Base-by-base conservation (phyloP, 2,113 vertebrate genomes). In the Petrocephalus microphthalmus region DNA sequence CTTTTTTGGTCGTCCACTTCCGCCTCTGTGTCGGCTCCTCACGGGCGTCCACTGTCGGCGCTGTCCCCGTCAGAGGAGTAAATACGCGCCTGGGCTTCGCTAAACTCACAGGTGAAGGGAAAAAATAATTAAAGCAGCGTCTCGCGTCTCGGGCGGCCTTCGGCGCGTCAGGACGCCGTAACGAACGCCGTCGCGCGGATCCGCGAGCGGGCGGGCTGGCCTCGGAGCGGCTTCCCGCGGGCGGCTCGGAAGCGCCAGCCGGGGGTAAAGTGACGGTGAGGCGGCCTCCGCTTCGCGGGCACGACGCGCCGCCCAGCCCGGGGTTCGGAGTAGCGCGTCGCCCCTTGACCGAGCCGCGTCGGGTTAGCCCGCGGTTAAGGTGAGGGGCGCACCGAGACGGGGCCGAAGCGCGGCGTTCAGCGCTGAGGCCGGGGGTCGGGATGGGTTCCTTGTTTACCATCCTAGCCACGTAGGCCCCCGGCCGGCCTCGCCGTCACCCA, bases 1-100 rank as follows among this genome's bases (percentile, higher is more conserved):
- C 71, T 19, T 78, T 42, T 78, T 78, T 42, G 84, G 71, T 87
- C 49, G 88, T 88, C 85, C 22, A 92, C 93, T 95, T 96, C 95
- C 95, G 95, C 91, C 89, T 93, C 93, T 93, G 95, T 95, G 94
- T 95, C 93, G 94, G 90, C 84, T 84, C 84, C 47, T 81, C 64
- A 54, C 86, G 88, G 57, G 56, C 88, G 90, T 86, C 88, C 87
- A 85, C 89, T 85, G 91, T 87, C 82, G 90, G 33, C 89, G 45
- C 89, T 88, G 89, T 91, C 33, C 20, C 88, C 71, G 89, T 60
- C 88, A 89, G 88, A 91, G 78, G 78, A 8, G 74, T 84, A 60
- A 20, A 42, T 25, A 82, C 84, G 42, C 53, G 51, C 52, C 71
- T 87, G 56, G 85, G 33, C 52, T 47, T 47, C 86, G 22, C 45